These are phyloP conservation scores for Pachliopta kotzebuea DNA, from an alignment of 2,888 invertebrate species.

Conservation along the genomic window DNA sequence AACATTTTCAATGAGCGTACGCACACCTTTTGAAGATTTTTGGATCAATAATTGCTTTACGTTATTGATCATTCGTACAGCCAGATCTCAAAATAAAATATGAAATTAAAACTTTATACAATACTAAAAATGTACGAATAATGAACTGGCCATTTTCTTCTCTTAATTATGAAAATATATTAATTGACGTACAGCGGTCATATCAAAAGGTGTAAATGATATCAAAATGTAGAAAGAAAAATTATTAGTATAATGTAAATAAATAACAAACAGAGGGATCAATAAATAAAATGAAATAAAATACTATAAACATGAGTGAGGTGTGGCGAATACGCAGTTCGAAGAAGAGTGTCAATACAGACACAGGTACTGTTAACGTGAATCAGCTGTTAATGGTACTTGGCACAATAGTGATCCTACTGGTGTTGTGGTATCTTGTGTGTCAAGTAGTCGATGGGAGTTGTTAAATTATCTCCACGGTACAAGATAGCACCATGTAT, in stretches of 20 bases:
- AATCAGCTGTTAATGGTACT: conserved; percentile 62
- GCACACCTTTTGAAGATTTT: neutral
- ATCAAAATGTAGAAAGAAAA: neutral
- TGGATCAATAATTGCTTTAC: neutral
- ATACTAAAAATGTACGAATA: neutral
- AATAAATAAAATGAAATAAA: conserved; percentile 4
- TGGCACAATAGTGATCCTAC: conserved; percentile 57
- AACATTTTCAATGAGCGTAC: conserved; percentile 3
- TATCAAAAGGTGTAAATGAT: neutral
- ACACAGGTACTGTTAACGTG: conserved; percentile 50
- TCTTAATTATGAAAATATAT: neutral
- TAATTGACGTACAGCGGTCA: neutral
- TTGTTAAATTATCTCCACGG: conserved; percentile 19
- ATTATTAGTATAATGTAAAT: conserved; percentile 10
- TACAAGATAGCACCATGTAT: no score
- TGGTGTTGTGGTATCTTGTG: conserved; percentile 57
- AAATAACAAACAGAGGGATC: neutral
- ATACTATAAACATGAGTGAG: conserved; percentile 23
- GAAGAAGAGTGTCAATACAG: conserved; percentile 24
- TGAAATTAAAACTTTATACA: neutral
- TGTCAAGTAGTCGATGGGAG: conserved; percentile 59
- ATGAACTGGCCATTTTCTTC: neutral
- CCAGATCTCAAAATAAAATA: neutral
- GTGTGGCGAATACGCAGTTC: conserved; percentile 24
- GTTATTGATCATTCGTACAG: neutral